These are phyloP conservation scores for Toxotes chatareus DNA, from an alignment of 2,113 vertebrate species.

Conservation along the genomic window DNA sequence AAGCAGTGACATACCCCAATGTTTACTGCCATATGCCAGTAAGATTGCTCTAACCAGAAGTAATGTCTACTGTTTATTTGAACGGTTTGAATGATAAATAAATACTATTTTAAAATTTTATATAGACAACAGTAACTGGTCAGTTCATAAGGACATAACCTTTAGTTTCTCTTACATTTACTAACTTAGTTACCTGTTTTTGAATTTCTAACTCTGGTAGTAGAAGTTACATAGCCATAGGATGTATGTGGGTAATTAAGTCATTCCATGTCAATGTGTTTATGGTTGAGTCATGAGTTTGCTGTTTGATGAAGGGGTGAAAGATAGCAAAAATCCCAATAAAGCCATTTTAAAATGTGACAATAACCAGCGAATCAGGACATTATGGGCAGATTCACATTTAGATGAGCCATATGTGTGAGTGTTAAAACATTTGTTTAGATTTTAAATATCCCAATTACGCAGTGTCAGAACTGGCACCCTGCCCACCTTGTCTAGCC, in stretches of 20 bases:
- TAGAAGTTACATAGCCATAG: background rate
- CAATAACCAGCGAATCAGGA: no score
- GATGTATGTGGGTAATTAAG: background rate
- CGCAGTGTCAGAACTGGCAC: background rate
- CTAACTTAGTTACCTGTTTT: no score
- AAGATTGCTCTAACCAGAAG: background rate
- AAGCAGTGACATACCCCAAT: background rate
- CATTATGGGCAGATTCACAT: background rate
- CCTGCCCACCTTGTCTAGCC: slow-evolving; percentile 94
- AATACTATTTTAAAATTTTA: background rate
- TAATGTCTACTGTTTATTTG: background rate
- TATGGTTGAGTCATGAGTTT: background rate
- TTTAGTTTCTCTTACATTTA: background rate
- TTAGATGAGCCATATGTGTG: background rate
- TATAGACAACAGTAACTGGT: background rate
- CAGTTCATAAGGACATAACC: background rate
- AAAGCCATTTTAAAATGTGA: background rate
- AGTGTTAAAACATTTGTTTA: background rate
- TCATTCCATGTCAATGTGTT: background rate
- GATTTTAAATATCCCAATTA: background rate
- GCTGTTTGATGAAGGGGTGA: background rate
- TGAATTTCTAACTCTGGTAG: no score
- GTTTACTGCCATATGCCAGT: background rate
- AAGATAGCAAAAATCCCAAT: background rate
- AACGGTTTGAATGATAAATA: background rate